Conservation (phyloP, 2,888 invertebrate genomes). For the Hyppa rectilinea region DNA sequence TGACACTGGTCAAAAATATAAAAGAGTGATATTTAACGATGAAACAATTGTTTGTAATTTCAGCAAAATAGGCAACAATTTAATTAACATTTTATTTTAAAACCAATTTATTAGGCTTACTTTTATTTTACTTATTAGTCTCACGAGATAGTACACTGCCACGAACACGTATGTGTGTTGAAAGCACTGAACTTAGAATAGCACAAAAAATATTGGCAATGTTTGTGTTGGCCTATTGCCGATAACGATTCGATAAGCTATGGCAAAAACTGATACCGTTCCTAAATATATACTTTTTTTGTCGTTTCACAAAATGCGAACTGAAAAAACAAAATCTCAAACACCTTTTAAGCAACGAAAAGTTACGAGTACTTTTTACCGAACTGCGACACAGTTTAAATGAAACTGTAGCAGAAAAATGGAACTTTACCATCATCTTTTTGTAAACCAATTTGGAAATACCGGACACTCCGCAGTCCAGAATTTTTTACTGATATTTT, state of each 20-base stretch:
- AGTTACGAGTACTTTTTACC: conserved; percentile 16
- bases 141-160: too few relatives aligned
- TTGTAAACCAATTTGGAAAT: conserved; percentile 49
- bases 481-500: conserved; percentile 53
- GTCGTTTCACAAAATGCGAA: background rate
- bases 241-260: background rate
- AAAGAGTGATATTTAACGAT: background rate
- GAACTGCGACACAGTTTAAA: conserved; percentile 33
- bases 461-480: conserved; percentile 33
- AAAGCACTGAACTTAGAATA: too few relatives aligned
- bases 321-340: background rate
- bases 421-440: conserved; percentile 32
- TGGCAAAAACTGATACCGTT: background rate
- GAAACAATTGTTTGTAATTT: background rate
- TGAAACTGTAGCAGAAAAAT: conserved; percentile 46
- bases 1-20: too few relatives aligned
- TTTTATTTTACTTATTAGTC: too few relatives aligned
- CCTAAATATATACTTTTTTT: background rate
- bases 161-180: too few relatives aligned
- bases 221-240: too few relatives aligned
- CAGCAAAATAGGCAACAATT: background rate
- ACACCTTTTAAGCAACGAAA: conserved; percentile 15
- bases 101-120: too few relatives aligned
- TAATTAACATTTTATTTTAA: background rate
- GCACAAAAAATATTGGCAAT: too few relatives aligned